Conservation (phyloP, 2,797 vertebrate species). For the Melanotaenia pygmaea region DNA sequence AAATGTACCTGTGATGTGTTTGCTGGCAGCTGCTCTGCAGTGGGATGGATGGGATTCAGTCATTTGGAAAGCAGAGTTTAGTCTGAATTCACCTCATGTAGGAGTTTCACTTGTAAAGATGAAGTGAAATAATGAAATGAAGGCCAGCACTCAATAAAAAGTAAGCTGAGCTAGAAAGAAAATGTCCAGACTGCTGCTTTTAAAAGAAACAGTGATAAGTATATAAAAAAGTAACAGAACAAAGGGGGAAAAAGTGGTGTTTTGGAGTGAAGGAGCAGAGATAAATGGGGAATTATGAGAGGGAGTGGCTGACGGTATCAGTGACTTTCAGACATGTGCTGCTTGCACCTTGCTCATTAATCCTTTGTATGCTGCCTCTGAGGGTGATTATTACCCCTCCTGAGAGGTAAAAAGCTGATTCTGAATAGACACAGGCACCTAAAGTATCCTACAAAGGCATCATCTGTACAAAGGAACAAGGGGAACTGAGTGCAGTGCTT, state of each 20-base stretch:
- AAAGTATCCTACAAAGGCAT: conserved; percentile 22
- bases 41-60: conserved; percentile 45
- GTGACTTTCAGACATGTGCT: conserved; percentile 40
- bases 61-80: conserved; percentile 32
- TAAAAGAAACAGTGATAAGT: conserved; percentile 26
- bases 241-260: neutral
- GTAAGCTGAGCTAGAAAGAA: neutral
- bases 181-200: neutral
- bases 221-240: conserved; percentile 27
- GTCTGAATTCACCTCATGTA: conserved; percentile 3
- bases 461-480: conserved; percentile 16
- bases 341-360: conserved; percentile 47
- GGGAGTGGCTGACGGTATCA: conserved; percentile 41
- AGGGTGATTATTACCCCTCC: conserved; percentile 55
- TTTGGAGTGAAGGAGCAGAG: conserved; percentile 22
- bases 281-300: conserved; percentile 32
- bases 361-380: conserved; percentile 33
- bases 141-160: conserved; percentile 8
- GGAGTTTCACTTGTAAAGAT: conserved; percentile 38
- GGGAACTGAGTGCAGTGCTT: neutral
- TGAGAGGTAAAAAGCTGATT: conserved; percentile 28
- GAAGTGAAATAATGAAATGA: conserved; percentile 16
- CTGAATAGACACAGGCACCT: neutral
- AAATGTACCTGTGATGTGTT: conserved; percentile 25
- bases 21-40: conserved; percentile 46